Conservation (phyloP, 2,888 invertebrate species). For the Hoplodrina ambigua region DNA sequence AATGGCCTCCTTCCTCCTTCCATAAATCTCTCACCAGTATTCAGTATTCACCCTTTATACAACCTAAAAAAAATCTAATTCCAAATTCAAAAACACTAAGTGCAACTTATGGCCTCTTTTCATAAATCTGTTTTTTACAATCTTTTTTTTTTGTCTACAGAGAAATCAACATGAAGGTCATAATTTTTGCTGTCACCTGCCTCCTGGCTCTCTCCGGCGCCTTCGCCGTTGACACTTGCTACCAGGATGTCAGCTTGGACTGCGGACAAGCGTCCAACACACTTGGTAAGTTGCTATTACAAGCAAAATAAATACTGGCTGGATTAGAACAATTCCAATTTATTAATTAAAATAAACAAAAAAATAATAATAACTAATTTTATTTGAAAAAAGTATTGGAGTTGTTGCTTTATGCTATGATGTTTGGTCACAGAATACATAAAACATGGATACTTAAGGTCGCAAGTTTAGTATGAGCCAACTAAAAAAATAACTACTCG, state of each 20-base stretch:
- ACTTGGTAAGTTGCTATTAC: conserved; percentile 74
- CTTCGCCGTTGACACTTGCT: conserved; percentile 91
- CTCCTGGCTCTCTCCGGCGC: conserved; percentile 88
- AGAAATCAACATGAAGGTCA: conserved; percentile 89
- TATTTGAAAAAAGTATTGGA: neutral
- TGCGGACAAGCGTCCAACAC: conserved; percentile 88
- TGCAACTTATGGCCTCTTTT: too few relatives aligned
- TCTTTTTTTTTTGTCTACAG: conserved; percentile 21
- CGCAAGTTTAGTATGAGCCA: too few relatives aligned
- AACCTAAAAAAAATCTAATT: too few relatives aligned
- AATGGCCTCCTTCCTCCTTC: too few relatives aligned
- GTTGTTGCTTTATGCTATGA: neutral
- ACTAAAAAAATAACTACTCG: too few relatives aligned
- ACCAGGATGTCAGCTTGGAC: conserved; percentile 90
- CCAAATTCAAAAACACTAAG: too few relatives aligned
- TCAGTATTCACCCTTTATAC: too few relatives aligned
- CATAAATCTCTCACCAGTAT: too few relatives aligned
- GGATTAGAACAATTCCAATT: neutral
- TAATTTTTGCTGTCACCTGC: conserved; percentile 81
- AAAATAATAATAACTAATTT: too few relatives aligned
- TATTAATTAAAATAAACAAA: neutral
- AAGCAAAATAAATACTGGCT: neutral
- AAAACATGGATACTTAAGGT: conserved; percentile 9
- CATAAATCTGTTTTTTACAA: neutral
- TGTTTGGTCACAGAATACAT: conserved; percentile 22